Evolutionary conservation across 1,140 invertebrate genomes (phyloP).

Genomic region (Pomacea maculata): DNA sequence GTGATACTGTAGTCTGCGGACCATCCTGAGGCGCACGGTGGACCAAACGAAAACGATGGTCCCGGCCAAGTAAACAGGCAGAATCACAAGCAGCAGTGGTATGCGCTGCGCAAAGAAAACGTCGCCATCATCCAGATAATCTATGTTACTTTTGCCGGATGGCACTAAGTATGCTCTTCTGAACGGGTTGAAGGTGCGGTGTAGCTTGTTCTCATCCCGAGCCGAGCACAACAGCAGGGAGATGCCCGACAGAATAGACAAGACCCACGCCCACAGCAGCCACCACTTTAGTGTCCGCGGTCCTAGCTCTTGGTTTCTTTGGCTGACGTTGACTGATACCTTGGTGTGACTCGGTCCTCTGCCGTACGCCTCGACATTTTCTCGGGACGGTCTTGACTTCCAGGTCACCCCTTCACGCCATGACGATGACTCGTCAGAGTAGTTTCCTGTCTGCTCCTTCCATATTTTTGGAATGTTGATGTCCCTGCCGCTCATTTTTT

Average conservation of each 20-base stretch:
- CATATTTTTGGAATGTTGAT: too few species aligned
- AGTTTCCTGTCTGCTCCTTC: too few species aligned
- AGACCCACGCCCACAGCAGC: constrained; percentile 16
- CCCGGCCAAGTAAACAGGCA: constrained; percentile 8
- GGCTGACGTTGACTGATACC: too few species aligned
- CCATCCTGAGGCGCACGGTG: not conserved
- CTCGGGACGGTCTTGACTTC: too few species aligned
- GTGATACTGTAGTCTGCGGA: not conserved
- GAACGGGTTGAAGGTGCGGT: constrained; percentile 11
- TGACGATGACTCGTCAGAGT: too few species aligned
- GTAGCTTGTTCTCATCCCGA: not conserved
- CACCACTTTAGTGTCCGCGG: constrained; percentile 4
- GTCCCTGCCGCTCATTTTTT: too few species aligned
- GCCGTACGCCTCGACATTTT: too few species aligned
- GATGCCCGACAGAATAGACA: not conserved
- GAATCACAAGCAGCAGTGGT: constrained; percentile 1
- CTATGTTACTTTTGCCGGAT: not conserved
- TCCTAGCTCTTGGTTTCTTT: too few species aligned
- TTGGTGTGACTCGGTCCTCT: too few species aligned
- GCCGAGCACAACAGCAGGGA: not conserved
- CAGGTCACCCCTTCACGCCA: too few species aligned
- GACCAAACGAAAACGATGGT: not conserved
- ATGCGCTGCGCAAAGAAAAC: not conserved
- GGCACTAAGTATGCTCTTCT: not conserved
- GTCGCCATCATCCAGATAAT: not conserved